Conservation (phyloP, 1,140 invertebrate genomes). For the Schlechtendalia chinensis region DNA sequence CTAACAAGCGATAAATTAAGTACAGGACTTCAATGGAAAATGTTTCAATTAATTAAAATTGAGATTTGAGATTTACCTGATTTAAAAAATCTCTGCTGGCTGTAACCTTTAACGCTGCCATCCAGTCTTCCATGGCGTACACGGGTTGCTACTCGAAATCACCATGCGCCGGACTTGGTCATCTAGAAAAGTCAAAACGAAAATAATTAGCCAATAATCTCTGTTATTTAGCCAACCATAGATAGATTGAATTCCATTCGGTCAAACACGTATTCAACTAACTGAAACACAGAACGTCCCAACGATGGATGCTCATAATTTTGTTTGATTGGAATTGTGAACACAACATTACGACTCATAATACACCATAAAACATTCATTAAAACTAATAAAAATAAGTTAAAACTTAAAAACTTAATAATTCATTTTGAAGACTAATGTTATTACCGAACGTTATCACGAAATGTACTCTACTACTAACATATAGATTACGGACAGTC, state of each 20-base stretch:
- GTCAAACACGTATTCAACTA: background rate
- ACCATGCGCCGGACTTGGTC: background rate
- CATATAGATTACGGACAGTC: no score
- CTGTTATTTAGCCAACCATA: background rate
- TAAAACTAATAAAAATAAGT: background rate
- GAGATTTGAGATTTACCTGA: background rate
- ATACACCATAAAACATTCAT: background rate
- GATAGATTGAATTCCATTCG: background rate
- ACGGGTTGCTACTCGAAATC: background rate
- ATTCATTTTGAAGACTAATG: constrained; percentile 1
- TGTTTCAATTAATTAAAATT: background rate
- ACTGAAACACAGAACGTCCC: background rate
- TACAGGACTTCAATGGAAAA: background rate
- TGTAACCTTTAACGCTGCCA: constrained; percentile 49
- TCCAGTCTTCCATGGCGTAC: constrained; percentile 50
- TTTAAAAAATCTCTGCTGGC: constrained; percentile 47
- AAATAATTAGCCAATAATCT: background rate
- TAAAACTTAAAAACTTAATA: background rate
- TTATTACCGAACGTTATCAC: background rate
- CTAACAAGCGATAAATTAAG: background rate
- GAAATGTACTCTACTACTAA: background rate
- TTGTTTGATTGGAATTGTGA: background rate
- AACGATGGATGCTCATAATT: background rate
- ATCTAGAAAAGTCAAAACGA: constrained; percentile 19
- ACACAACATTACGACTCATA: constrained; percentile 3